phyloP scores from a whole-genome alignment of 2,797 vertebrate species.

The Xerus rutilus region DNA sequence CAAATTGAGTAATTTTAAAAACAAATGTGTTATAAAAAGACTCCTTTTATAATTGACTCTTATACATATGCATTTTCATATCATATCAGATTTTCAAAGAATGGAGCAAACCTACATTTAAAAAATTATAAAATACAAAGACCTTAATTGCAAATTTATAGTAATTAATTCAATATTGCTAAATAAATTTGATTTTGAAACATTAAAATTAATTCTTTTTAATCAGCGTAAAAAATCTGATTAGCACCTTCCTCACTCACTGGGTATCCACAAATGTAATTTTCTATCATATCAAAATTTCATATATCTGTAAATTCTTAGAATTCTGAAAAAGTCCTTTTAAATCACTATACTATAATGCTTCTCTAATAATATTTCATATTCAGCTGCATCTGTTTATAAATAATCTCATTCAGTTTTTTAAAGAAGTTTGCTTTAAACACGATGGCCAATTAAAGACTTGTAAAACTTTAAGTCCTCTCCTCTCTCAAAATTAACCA shows the following conservation, averaged over 20 bases:
- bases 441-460: not conserved
- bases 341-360: constrained; percentile 7
- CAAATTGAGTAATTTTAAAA: constrained; percentile 31
- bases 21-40: constrained; percentile 59
- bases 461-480: not conserved
- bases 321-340: not conserved
- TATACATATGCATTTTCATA: constrained; percentile 13
- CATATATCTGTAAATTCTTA: not conserved
- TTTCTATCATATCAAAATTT: constrained; percentile 34
- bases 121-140: constrained; percentile 42
- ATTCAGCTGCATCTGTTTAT: not conserved
- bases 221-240: constrained; percentile 16
- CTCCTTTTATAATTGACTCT: constrained; percentile 9
- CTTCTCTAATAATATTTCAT: not conserved
- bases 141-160: not conserved
- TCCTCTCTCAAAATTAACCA: not conserved
- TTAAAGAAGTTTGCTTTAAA: constrained; percentile 3
- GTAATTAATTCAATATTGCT: not conserved
- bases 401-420: constrained; percentile 4
- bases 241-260: not conserved
- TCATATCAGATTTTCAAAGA: constrained; percentile 34
- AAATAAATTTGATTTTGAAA: not conserved
- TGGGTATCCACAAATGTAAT: not conserved
- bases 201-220: constrained; percentile 34
- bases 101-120: not conserved